phyloP scores from a whole-genome alignment of 2,797 vertebrate species.

The Sebastes hubbsi region DNA sequence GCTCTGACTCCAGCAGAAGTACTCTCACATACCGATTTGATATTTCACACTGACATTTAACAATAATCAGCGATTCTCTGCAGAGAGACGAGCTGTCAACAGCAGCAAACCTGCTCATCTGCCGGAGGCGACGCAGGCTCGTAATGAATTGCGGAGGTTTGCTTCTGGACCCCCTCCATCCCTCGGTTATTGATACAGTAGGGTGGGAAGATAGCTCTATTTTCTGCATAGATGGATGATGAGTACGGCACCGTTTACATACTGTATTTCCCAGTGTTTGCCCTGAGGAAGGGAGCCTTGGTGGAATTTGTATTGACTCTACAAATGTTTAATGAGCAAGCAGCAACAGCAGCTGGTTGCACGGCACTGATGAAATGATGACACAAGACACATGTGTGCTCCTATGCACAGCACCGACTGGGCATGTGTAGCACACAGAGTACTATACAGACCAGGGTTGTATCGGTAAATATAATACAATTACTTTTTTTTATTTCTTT shows the following conservation, averaged over 20 bases:
- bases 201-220: constrained; percentile 66
- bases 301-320: constrained; percentile 82
- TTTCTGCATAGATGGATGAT: constrained; percentile 69
- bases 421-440: constrained; percentile 13
- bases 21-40: constrained; percentile 40
- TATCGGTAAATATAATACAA: not conserved
- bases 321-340: constrained; percentile 84
- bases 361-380: constrained; percentile 63
- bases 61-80: constrained; percentile 63
- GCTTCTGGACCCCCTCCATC: constrained; percentile 54
- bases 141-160: constrained; percentile 73
- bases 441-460: not conserved
- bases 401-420: constrained; percentile 30
- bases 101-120: constrained; percentile 62
- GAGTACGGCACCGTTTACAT: constrained; percentile 66
- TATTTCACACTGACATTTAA: constrained; percentile 79
- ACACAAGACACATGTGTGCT: constrained; percentile 52
- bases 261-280: constrained; percentile 77
- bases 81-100: constrained; percentile 52
- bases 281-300: constrained; percentile 68
- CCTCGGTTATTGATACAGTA: constrained; percentile 75
- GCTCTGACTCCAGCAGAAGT: not conserved
- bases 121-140: constrained; percentile 51
- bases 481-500: not conserved
- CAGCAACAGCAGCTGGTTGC: constrained; percentile 73